phyloP scores from a whole-genome alignment of 2,888 invertebrate species.

The Crocallis elinguaria region DNA sequence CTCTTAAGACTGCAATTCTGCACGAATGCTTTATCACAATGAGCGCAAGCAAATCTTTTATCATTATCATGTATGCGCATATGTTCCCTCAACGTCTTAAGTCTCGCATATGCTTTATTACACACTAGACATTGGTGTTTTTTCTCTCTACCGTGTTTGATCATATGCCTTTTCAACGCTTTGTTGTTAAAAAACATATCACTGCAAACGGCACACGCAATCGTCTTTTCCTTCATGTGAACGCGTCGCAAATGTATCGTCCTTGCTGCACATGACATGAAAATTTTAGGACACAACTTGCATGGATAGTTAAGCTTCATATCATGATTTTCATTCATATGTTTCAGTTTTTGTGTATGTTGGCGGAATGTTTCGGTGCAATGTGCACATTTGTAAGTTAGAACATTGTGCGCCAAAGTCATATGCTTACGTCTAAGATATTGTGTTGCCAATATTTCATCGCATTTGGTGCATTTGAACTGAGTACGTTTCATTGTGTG shows the following conservation, averaged over 20 bases:
- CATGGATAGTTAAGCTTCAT: slow-evolving; percentile 66
- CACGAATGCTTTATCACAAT: slow-evolving; percentile 62
- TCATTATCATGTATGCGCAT: slow-evolving; percentile 27
- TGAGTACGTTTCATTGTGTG: slow-evolving; percentile 7
- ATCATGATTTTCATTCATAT: slow-evolving; percentile 30
- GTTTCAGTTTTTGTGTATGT: slow-evolving; percentile 51
- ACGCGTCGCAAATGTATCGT: slow-evolving; percentile 52
- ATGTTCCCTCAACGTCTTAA: slow-evolving; percentile 48
- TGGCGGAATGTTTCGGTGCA: slow-evolving; percentile 51
- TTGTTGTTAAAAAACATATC: not conserved
- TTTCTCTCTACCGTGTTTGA: slow-evolving; percentile 6
- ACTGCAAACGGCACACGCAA: slow-evolving; percentile 10
- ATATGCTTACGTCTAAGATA: slow-evolving; percentile 57
- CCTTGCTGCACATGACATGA: slow-evolving; percentile 56
- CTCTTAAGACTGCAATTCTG: slow-evolving; percentile 52
- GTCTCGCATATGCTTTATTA: slow-evolving; percentile 51
- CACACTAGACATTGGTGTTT: slow-evolving; percentile 14
- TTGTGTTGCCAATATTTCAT: slow-evolving; percentile 53
- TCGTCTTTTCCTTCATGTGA: slow-evolving; percentile 3
- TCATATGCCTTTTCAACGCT: slow-evolving; percentile 12
- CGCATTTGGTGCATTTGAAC: slow-evolving; percentile 64
- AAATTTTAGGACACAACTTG: slow-evolving; percentile 65
- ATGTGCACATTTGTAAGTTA: slow-evolving; percentile 40
- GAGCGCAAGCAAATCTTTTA: slow-evolving; percentile 40
- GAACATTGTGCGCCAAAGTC: slow-evolving; percentile 53